Conservation (phyloP, 2,888 invertebrate species). For the Cantharis rufa region DNA sequence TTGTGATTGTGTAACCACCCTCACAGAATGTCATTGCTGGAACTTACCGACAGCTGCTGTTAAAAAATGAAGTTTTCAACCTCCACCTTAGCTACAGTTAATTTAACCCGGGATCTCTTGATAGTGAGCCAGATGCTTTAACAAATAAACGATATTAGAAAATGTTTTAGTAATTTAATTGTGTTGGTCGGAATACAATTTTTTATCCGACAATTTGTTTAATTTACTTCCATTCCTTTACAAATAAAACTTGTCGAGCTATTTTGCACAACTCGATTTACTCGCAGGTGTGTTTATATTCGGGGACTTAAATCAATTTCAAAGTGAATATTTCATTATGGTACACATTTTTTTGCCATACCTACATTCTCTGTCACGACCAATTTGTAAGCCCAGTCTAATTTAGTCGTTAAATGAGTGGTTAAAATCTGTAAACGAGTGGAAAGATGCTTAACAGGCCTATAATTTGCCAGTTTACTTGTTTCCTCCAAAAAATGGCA, state of each 20-base stretch:
- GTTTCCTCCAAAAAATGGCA: not conserved
- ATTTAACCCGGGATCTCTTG: slow-evolving; percentile 51
- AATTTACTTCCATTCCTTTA: slow-evolving; percentile 3
- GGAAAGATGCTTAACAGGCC: not conserved
- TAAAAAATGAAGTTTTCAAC: slow-evolving; percentile 58
- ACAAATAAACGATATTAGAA: not conserved
- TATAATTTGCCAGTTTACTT: not conserved
- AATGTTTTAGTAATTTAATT: slow-evolving; percentile 9
- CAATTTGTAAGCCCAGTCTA: not conserved
- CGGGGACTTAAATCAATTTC: not conserved
- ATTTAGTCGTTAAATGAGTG: not conserved
- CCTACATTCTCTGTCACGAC: not conserved
- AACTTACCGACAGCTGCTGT: slow-evolving; percentile 51
- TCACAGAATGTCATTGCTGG: slow-evolving; percentile 53
- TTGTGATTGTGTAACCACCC: slow-evolving; percentile 58
- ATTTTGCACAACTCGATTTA: not conserved
- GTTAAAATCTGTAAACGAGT: not conserved
- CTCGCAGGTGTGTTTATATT: not conserved
- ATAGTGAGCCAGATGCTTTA: slow-evolving; percentile 34
- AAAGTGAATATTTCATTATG: not conserved
- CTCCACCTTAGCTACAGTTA: slow-evolving; percentile 58
- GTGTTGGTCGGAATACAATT: slow-evolving; percentile 14
- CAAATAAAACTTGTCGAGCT: not conserved
- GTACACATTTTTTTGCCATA: too few species aligned
- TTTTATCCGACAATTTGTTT: slow-evolving; percentile 20